A percentile compares a stretch with the other conserved stretches of the same genome.
Evolutionary conservation across 2,888 invertebrate species (phyloP).

Genomic region (Synergus umbraculus): DNA sequence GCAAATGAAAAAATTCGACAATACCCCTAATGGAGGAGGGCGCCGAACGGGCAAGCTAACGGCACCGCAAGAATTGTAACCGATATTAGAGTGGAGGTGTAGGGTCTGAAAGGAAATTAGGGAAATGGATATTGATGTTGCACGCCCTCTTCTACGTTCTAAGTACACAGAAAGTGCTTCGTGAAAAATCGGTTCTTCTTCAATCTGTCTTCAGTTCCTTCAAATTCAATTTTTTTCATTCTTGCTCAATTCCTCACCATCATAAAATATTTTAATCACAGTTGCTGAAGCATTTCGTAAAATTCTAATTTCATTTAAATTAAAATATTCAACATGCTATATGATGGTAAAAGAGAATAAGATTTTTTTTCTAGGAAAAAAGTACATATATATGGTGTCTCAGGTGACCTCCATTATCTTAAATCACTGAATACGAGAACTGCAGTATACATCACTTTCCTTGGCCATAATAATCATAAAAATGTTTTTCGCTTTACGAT

Average conservation of each 20-base stretch:
- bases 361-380: neutral
- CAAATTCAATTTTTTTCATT: neutral
- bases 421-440: neutral
- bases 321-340: neutral
- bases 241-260: neutral
- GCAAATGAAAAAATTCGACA: neutral
- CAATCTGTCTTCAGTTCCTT: neutral
- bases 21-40: neutral
- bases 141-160: neutral
- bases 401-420: neutral
- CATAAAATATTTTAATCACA: neutral
- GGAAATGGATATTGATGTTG: conserved; percentile 19
- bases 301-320: neutral
- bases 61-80: neutral
- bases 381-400: neutral
- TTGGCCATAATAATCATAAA: neutral
- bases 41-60: neutral
- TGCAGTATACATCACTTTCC: neutral
- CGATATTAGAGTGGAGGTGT: neutral
- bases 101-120: neutral
- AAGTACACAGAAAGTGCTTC: neutral
- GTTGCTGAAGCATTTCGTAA: neutral
- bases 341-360: neutral
- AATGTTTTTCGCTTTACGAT: neutral
- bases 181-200: neutral